Conservation (phyloP, 1,140 invertebrate genomes). For the Ganaspis sp. region DNA sequence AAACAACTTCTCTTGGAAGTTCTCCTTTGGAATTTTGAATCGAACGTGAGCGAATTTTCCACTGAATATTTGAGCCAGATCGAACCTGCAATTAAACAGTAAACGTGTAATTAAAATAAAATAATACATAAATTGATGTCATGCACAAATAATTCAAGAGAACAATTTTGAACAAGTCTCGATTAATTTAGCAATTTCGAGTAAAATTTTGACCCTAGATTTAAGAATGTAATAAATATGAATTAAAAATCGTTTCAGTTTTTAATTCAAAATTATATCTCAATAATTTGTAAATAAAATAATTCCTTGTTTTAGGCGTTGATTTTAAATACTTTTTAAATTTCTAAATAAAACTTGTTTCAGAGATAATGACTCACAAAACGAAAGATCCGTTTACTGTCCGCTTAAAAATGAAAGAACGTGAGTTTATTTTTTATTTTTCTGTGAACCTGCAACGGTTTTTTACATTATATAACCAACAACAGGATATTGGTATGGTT, state of each 20-base stretch:
- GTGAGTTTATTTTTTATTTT: neutral
- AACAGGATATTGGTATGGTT: neutral
- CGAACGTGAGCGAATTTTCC: neutral
- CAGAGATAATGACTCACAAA: neutral
- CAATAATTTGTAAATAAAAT: no score
- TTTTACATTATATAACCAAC: neutral
- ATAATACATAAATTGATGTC: neutral
- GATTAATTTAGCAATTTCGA: no score
- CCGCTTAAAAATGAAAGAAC: neutral
- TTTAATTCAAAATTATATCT: no score
- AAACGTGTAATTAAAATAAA: neutral
- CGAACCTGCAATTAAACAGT: neutral
- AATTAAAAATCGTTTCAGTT: no score
- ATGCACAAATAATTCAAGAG: no score
- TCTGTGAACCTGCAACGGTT: neutral
- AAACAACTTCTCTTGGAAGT: neutral
- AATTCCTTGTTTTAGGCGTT: no score
- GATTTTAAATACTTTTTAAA: neutral
- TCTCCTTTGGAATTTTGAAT: neutral
- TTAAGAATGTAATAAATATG: no score
- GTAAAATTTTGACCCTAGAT: no score
- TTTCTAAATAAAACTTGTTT: neutral
- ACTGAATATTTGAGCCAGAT: neutral
- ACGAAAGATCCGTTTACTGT: neutral
- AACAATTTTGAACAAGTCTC: no score